phyloP scores from a whole-genome alignment of 2,113 vertebrate genomes.

The Limnothrissa miodon region DNA sequence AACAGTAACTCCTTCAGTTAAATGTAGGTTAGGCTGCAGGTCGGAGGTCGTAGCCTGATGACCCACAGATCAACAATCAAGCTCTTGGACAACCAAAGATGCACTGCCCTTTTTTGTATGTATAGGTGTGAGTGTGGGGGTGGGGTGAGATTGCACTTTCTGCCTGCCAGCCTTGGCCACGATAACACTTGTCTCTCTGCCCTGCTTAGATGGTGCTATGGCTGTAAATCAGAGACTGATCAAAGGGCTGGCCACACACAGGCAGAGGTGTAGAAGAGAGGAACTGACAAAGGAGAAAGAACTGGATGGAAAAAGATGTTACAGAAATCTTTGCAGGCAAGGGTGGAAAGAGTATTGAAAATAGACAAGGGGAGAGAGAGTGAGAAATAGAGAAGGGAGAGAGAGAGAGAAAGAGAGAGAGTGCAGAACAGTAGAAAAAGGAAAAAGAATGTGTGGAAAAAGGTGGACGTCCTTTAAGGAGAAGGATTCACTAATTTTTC shows the following conservation, averaged over 20 bases:
- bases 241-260: not conserved
- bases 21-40: not conserved
- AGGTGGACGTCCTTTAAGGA: not conserved
- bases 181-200: not conserved
- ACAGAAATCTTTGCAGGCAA: no score
- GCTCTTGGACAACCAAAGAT: not conserved
- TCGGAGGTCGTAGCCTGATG: not conserved
- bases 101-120: not conserved
- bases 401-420: not conserved
- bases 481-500: not conserved
- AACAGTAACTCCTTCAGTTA: slow-evolving; percentile 5
- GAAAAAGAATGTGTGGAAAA: no score
- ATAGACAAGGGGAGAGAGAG: not conserved
- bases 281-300: not conserved
- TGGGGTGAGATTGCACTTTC: not conserved
- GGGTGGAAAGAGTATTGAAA: not conserved
- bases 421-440: not conserved
- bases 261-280: not conserved
- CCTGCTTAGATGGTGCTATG: not conserved
- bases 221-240: not conserved
- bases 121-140: not conserved
- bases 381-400: not conserved
- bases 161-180: not conserved
- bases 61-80: not conserved
- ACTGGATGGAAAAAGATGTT: not conserved